These are phyloP conservation scores for Philhelius pedissequus DNA, from an alignment of 2,888 invertebrate species.

Conservation along the genomic window DNA sequence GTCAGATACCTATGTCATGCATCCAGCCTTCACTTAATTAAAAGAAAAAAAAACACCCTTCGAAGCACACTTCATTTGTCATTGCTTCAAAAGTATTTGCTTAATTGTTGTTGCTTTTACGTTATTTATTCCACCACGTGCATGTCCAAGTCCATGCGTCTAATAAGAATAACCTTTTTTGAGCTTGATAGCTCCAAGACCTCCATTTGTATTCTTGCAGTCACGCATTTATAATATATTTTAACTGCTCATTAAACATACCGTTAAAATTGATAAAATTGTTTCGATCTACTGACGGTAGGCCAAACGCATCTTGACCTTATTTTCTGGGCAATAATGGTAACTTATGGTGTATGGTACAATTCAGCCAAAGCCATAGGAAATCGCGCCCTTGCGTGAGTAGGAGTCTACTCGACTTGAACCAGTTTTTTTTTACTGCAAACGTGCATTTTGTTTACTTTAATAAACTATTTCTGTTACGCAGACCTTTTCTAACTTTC, in stretches of 20 bases:
- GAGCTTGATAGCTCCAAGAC: not conserved
- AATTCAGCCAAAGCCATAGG: conserved; percentile 24
- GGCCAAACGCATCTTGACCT: conserved; percentile 50
- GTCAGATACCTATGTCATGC: not conserved
- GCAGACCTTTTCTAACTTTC: not conserved
- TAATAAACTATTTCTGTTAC: not conserved
- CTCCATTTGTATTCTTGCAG: conserved; percentile 41
- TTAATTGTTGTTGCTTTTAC: not conserved
- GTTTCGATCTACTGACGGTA: conserved; percentile 20
- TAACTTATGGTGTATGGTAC: not conserved
- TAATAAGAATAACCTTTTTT: not conserved
- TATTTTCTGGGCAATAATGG: conserved; percentile 9
- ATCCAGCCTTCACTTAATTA: conserved; percentile 11
- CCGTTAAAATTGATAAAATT: conserved; percentile 5
- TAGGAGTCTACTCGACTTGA: conserved; percentile 20
- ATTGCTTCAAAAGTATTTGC: not conserved
- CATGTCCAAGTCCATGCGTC: not conserved
- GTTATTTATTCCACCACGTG: not conserved
- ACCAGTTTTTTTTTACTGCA: not conserved
- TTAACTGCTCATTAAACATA: not conserved
- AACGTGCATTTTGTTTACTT: not conserved
- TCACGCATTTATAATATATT: conserved; percentile 29
- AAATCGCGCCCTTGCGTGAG: not conserved
- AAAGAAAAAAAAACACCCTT: not conserved
- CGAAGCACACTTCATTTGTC: not conserved